phyloP scores from a whole-genome alignment of 2,888 invertebrate species.

The Hydroisotoma schaefferi region DNA sequence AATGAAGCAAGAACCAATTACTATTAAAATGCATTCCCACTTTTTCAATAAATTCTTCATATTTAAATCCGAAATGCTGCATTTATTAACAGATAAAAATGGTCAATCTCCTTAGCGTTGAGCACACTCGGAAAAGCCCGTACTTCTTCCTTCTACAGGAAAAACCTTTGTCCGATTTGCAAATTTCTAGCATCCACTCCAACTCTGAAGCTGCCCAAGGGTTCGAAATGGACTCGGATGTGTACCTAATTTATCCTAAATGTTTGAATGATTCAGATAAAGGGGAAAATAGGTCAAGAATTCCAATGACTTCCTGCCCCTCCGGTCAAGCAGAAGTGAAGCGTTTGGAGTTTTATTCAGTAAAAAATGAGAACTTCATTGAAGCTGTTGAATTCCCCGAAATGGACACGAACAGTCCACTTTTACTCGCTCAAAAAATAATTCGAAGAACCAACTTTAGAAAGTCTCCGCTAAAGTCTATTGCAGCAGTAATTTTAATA shows the following conservation, averaged over 20 bases:
- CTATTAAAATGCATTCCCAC: no score
- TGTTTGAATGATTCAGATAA: background rate
- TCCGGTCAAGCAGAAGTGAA: background rate
- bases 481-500: slow-evolving; percentile 15
- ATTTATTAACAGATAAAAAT: background rate
- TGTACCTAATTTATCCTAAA: background rate
- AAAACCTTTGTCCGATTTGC: background rate
- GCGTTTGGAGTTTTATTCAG: slow-evolving; percentile 21
- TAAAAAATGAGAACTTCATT: slow-evolving; percentile 20
- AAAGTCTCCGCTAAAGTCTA: slow-evolving; percentile 10
- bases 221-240: slow-evolving; percentile 8
- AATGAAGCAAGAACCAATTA: no score
- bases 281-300: background rate
- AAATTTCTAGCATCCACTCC: background rate
- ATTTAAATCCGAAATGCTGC: no score
- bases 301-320: background rate
- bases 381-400: background rate
- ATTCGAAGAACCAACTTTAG: slow-evolving; percentile 21
- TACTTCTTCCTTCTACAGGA: slow-evolving; percentile 1
- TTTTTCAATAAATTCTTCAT: no score
- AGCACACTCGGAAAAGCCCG: background rate
- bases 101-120: background rate
- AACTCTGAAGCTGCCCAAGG: background rate
- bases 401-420: slow-evolving; percentile 7
- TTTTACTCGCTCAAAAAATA: slow-evolving; percentile 21